Base-by-base conservation (phyloP, 2,888 invertebrate genomes). In the Desoria tigrina region DNA sequence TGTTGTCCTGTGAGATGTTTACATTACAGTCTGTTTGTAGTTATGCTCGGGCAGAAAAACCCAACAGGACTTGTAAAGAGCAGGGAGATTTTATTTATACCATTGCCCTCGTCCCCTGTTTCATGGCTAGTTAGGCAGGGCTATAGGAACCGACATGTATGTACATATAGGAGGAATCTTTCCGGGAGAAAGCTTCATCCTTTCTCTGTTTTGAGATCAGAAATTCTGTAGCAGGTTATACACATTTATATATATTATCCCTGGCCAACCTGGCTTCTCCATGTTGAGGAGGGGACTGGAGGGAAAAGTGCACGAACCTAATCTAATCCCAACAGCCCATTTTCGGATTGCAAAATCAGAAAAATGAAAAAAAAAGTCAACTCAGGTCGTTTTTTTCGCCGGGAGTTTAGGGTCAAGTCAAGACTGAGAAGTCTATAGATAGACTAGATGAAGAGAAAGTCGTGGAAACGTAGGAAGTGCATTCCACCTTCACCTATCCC, bases 281-380 rank as follows among this genome's bases (percentile, higher is more conserved):
- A 18, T 24, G n/a, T 55, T 28, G 55, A 32, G 18, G 2, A 18
- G 28, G 32, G 55, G 55, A 51, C 4, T 32, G 32, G 32, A 32
- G 32, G 21, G 28, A 55, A 23, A 54, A 61, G 54, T 62, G 62
- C 56, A 62, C 24, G 62, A 56, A 56, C 55, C 59, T 61, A 62
- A 62, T 65, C 58, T 68, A 72, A 72, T 72, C 68, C 72, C 67
- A 50, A 64, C 68, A 68, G 66, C 67, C 69, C 64, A 69, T 63
- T 69, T 69, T 68, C 60, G 64, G 69, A 72, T 69, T 72, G 67
- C 66, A 61, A 68, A 72, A 72, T 69, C 66, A 64, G 60, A 65
- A 61, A 64, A 64, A 62, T 49, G 55, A 54, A 50, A 65, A 66
- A 65, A 61, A 65, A 66, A 69, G 66, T 69, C 69, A 64, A 62